Evolutionary conservation across 2,113 vertebrate species (phyloP).

Genomic region (Picathartes gymnocephalus): DNA sequence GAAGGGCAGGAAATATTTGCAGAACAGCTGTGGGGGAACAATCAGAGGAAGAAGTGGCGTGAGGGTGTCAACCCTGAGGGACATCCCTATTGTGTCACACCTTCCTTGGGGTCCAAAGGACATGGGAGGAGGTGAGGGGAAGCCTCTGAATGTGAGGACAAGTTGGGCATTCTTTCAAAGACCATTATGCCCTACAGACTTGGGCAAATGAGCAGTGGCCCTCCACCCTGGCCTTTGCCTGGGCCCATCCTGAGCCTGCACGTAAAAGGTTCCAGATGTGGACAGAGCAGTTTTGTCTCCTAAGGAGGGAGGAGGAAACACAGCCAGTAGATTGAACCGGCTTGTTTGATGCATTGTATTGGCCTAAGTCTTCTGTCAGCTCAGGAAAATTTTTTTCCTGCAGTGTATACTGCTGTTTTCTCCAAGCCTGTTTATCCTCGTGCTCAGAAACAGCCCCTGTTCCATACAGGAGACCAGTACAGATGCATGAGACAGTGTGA

Average conservation of each 20-base stretch:
- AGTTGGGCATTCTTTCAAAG: background rate
- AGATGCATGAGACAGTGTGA: background rate
- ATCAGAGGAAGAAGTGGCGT: conserved; percentile 34
- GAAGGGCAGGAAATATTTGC: conserved; percentile 31
- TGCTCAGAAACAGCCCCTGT: background rate
- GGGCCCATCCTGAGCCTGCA: background rate
- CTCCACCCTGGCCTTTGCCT: background rate
- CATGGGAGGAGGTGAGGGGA: rapidly evolving
- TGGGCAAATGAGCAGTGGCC: background rate
- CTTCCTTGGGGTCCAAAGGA: background rate
- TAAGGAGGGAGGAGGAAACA: background rate
- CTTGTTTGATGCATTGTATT: background rate
- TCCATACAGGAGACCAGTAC: no score
- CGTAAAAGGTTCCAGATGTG: background rate
- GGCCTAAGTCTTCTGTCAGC: background rate
- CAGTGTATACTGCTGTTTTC: background rate
- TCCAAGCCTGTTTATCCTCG: background rate
- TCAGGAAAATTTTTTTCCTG: background rate
- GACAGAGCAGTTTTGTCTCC: background rate
- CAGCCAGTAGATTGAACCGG: background rate
- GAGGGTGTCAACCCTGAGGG: background rate
- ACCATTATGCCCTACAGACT: background rate
- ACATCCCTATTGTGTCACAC: background rate
- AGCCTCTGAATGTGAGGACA: background rate
- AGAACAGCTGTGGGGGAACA: conserved; percentile 34